Evolutionary conservation across 2,113 vertebrate genomes (phyloP).

Genomic region (Fukomys damarensis): DNA sequence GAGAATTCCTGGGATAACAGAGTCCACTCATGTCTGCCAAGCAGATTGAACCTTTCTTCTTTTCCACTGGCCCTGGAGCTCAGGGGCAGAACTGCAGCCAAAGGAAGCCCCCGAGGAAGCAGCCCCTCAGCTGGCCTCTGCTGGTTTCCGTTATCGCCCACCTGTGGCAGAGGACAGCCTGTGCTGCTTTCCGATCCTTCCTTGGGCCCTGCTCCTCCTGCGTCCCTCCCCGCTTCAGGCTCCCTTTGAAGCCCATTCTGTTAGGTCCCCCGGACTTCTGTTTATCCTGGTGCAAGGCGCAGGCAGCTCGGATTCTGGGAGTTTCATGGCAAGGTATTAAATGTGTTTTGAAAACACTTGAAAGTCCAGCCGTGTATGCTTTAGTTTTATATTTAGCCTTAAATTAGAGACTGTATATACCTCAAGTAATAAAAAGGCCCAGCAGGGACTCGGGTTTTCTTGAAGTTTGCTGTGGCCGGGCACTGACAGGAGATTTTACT

Average conservation of each 20-base stretch:
- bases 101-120: background rate
- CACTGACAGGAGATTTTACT: slow-evolving; percentile 67
- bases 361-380: slow-evolving; percentile 81
- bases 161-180: background rate
- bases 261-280: slow-evolving; percentile 48
- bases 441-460: slow-evolving; percentile 59
- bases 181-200: background rate
- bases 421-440: slow-evolving; percentile 75
- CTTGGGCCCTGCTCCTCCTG: rapidly evolving
- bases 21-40: slow-evolving; percentile 59
- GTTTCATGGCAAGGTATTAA: slow-evolving; percentile 72
- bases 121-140: background rate
- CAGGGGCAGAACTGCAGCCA: background rate
- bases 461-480: background rate
- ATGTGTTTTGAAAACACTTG: slow-evolving; percentile 80
- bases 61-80: slow-evolving; percentile 61
- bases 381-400: slow-evolving; percentile 82
- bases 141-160: slow-evolving; percentile 26
- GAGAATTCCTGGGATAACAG: slow-evolving; percentile 69
- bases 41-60: slow-evolving; percentile 16
- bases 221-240: slow-evolving; percentile 20
- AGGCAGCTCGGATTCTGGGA: slow-evolving; percentile 46
- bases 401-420: slow-evolving; percentile 76
- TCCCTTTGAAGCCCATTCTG: slow-evolving; percentile 31
- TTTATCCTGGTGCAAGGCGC: slow-evolving; percentile 58